phyloP scores from a whole-genome alignment of 2,113 vertebrate species.

The Gambusia affinis region DNA sequence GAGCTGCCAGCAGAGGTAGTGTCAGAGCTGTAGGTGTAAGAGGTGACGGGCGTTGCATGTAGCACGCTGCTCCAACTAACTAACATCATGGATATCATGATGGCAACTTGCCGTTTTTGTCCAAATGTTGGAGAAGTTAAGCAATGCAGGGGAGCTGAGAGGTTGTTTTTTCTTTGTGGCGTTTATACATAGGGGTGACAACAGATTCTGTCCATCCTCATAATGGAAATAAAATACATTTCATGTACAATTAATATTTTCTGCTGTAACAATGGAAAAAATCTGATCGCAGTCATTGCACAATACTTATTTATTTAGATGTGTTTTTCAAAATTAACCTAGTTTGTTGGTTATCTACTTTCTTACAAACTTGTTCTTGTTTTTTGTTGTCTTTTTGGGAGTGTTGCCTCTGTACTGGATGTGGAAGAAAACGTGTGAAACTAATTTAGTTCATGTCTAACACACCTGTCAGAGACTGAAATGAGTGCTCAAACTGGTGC shows the following conservation, averaged over 20 bases:
- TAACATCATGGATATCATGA: neutral
- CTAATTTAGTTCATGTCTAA: constrained; percentile 55
- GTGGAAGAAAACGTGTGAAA: constrained; percentile 38
- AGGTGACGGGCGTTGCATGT: neutral
- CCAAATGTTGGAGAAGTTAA: neutral
- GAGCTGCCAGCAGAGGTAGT: neutral
- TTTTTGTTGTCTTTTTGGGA: constrained; percentile 6
- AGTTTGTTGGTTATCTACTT: neutral
- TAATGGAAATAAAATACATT: neutral
- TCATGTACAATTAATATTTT: neutral
- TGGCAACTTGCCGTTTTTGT: neutral
- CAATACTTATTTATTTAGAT: neutral
- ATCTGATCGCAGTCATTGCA: neutral
- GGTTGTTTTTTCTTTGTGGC: neutral
- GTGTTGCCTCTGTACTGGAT: constrained; percentile 18
- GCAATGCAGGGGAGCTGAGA: neutral
- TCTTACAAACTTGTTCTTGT: neutral
- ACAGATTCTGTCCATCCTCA: neutral
- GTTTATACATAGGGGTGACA: neutral
- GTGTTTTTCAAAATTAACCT: neutral
- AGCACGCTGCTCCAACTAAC: neutral
- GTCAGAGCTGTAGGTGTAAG: neutral
- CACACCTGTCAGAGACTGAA: constrained; percentile 59
- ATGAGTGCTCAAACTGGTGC: constrained; percentile 30
- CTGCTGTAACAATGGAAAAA: neutral